A percentile compares a stretch with the other conserved stretches of the same genome.
Evolutionary conservation across 2,797 vertebrate genomes (phyloP).

Genomic region (Percopsis omiscomaycus): DNA sequence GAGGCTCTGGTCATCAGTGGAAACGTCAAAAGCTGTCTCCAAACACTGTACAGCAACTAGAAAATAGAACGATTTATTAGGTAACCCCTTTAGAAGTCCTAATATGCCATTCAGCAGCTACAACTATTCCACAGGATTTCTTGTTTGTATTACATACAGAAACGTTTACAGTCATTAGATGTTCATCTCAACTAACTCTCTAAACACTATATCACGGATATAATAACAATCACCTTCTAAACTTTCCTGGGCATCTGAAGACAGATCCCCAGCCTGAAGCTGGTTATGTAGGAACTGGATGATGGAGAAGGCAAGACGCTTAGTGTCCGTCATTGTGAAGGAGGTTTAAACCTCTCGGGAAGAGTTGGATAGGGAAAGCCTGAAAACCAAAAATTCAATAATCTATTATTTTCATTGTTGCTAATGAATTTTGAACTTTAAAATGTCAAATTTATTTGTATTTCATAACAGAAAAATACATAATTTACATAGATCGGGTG

Average conservation of each 20-base stretch:
- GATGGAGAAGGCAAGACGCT: slow-evolving; percentile 91
- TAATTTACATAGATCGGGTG: background rate
- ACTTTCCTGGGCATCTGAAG: slow-evolving; percentile 92
- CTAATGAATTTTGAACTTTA: background rate
- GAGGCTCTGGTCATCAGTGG: slow-evolving; percentile 83
- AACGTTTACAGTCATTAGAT: too few relatives aligned
- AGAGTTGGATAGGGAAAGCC: slow-evolving; percentile 21
- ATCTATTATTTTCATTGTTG: background rate
- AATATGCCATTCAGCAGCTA: too few relatives aligned
- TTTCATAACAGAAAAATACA: background rate
- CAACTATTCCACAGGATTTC: too few relatives aligned
- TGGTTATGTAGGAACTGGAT: slow-evolving; percentile 93
- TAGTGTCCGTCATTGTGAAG: slow-evolving; percentile 87
- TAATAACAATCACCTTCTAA: slow-evolving; percentile 82
- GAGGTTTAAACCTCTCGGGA: slow-evolving; percentile 57
- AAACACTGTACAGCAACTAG: slow-evolving; percentile 96
- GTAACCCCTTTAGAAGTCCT: background rate
- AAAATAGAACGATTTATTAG: slow-evolving; percentile 2
- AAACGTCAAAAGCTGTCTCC: slow-evolving; percentile 92
- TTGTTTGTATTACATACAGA: too few relatives aligned
- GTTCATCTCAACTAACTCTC: too few relatives aligned
- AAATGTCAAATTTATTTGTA: background rate
- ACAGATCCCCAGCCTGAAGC: slow-evolving; percentile 82
- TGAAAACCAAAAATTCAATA: slow-evolving; percentile 5
- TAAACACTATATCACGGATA: too few relatives aligned